Conservation (phyloP, 2,888 invertebrate species). For the Morpho deidamia region DNA sequence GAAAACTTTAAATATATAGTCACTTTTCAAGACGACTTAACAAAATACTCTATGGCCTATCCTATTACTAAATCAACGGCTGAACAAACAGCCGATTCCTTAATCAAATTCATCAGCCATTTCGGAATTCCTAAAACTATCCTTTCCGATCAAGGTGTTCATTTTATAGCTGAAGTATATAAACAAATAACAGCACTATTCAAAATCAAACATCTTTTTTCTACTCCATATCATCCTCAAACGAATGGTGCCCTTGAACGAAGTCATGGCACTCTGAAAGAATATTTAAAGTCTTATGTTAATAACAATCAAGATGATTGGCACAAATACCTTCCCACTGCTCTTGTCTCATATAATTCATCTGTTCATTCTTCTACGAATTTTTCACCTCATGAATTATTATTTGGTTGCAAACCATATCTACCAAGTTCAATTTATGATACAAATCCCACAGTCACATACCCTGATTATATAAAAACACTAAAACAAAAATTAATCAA, state of each 20-base stretch:
- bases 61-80: conserved; percentile 17
- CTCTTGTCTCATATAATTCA: neutral
- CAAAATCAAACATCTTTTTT: conserved; percentile 18
- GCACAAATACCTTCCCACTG: conserved; percentile 23
- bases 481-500: no score
- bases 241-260: conserved; percentile 21
- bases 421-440: no score
- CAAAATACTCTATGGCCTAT: conserved; percentile 24
- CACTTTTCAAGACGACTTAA: conserved; percentile 25
- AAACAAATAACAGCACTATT: conserved; percentile 12
- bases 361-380: no score
- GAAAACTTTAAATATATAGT: conserved; percentile 20
- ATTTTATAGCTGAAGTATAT: conserved; percentile 17
- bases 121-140: conserved; percentile 23
- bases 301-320: conserved; percentile 21
- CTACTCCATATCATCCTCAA: conserved; percentile 22
- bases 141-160: conserved; percentile 18
- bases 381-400: no score
- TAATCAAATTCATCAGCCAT: conserved; percentile 21
- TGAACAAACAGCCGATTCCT: conserved; percentile 20
- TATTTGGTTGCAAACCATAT: no score
- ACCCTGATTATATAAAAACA: no score
- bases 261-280: conserved; percentile 21
- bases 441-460: no score
- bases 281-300: conserved; percentile 21